Conservation (phyloP, 2,888 invertebrate species). For the Smittia aterrima region DNA sequence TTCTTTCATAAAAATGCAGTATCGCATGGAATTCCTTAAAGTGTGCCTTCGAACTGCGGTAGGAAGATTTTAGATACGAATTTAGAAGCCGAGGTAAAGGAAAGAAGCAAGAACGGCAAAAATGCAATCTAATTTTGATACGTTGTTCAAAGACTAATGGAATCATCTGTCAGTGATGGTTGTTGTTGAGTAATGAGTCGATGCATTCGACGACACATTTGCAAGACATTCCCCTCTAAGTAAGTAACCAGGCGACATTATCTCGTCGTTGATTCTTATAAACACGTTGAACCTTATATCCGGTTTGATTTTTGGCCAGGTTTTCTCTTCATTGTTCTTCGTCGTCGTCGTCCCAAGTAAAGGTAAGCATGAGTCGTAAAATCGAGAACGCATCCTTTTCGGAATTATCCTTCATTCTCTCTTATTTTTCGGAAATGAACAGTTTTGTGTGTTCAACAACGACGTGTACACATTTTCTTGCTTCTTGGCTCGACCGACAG, state of each 20-base stretch:
- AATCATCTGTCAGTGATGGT: neutral
- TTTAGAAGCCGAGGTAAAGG: neutral
- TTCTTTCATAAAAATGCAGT: slow-evolving; percentile 15
- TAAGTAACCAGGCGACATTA: slow-evolving; percentile 4
- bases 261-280: neutral
- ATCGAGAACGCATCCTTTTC: neutral
- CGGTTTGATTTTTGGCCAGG: slow-evolving; percentile 29
- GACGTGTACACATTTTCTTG: neutral
- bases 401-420: too few species aligned
- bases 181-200: neutral
- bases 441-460: neutral
- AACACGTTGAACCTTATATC: slow-evolving; percentile 35
- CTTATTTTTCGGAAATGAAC: too few species aligned
- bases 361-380: slow-evolving; percentile 9
- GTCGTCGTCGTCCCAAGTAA: neutral
- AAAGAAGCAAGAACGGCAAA: neutral
- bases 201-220: neutral
- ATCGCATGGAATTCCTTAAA: slow-evolving; percentile 30
- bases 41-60: slow-evolving; percentile 34
- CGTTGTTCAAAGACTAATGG: neutral
- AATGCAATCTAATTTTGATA: neutral
- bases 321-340: slow-evolving; percentile 5
- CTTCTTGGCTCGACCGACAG: neutral
- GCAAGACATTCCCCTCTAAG: slow-evolving; percentile 3
- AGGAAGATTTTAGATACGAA: slow-evolving; percentile 31